Base-by-base conservation (phyloP, 2,797 vertebrate species). In the Poeciliopsis presidionis region DNA sequence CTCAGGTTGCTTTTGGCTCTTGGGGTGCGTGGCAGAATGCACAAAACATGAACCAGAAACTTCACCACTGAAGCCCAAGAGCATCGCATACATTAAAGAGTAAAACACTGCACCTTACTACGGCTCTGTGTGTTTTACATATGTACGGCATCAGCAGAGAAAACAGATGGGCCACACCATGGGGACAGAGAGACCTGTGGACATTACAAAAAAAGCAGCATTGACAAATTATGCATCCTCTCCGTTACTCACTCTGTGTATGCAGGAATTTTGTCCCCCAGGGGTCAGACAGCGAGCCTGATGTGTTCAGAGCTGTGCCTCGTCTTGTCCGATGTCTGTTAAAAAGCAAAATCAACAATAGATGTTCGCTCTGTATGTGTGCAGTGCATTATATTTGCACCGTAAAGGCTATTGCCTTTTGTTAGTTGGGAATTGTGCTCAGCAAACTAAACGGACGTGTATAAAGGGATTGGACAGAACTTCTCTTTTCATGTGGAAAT, bases 401-500 rank as follows among this genome's bases (percentile, higher is more conserved):
- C 77, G 88, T 90, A 88, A 87, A 86, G 89, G 87, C 90, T 90
- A 74, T 86, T 92, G 89, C 86, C 92, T 93, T 94, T 92, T 89
- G 90, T 92, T 82, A 72, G 85, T 81, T 74, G 7, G n/a, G 86
- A 39, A 93, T 93, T 94, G 92, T 95, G 87, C 81, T 79, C 28
- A 25, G 67, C 84, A 86, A 91, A 91, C 91, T 91, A 87, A 93
- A 92, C 81, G 77, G 92, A 92, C 88, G 76, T 93, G 93, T 91
- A 83, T 91, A 93, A 95, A 91, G 87, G 93, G 94, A 94, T 94
- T 94, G 93, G 90, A 92, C 85, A 87, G 89, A 92, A 92, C 84
- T 91, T 91, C 79, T 71, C 91, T 90, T 93, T 94, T 94, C 93
- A 95, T 94, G 94, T 94, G 94, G 93, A 94, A 94, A 94, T 94